These are phyloP conservation scores for Glaucomys volans DNA, from an alignment of 2,113 vertebrate genomes.

Conservation along the genomic window DNA sequence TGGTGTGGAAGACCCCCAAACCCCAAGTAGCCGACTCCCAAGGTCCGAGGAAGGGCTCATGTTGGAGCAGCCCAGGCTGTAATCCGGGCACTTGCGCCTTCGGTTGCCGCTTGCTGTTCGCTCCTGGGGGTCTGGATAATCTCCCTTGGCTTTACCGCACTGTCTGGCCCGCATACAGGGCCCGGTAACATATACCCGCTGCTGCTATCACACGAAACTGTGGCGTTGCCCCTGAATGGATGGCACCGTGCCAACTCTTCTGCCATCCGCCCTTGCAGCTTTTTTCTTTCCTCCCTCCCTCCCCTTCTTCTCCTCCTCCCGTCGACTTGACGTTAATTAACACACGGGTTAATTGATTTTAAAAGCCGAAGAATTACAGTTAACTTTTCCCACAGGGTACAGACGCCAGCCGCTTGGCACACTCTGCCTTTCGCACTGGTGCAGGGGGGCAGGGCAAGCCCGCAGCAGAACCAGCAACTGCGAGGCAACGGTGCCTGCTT, in stretches of 20 bases:
- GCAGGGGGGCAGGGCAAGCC: slow-evolving; percentile 85
- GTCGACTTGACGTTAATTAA: slow-evolving; percentile 98
- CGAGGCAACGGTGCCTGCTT: slow-evolving; percentile 84
- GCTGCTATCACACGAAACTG: slow-evolving; percentile 91
- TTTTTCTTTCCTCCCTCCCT: slow-evolving; percentile 93
- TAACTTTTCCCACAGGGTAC: slow-evolving; percentile 89
- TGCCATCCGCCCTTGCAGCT: slow-evolving; percentile 98
- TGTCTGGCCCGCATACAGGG: slow-evolving; percentile 89
- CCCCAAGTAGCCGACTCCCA: slow-evolving; percentile 79
- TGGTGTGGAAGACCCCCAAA: slow-evolving; percentile 81
- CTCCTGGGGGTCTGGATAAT: slow-evolving; percentile 88
- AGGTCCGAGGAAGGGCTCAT: slow-evolving; percentile 81
- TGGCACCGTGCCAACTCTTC: slow-evolving; percentile 99
- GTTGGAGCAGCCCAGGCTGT: slow-evolving; percentile 83
- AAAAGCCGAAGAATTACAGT: slow-evolving; percentile 95
- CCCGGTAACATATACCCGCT: slow-evolving; percentile 93
- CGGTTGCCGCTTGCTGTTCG: slow-evolving; percentile 86
- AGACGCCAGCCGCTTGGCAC: slow-evolving; percentile 89
- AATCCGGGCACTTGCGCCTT: slow-evolving; percentile 89
- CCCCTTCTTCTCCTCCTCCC: slow-evolving; percentile 90
- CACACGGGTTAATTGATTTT: slow-evolving; percentile 98
- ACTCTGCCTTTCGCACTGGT: slow-evolving; percentile 83
- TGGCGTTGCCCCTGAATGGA: slow-evolving; percentile 99
- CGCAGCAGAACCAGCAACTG: slow-evolving; percentile 79
- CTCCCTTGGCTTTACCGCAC: slow-evolving; percentile 85